Conservation (phyloP, 2,888 invertebrate genomes). For the Acronicta leporina region DNA sequence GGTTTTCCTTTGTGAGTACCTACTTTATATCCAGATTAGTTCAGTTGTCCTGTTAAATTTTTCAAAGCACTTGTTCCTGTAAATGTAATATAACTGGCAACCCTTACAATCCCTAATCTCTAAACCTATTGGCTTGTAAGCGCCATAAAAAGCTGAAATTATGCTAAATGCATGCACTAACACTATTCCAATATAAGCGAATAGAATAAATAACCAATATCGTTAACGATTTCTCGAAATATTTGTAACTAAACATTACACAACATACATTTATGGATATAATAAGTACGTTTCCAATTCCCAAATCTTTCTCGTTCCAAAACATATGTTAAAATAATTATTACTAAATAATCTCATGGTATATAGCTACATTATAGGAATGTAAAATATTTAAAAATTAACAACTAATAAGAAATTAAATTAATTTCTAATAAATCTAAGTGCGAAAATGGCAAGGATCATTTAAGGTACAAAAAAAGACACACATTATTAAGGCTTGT, state of each 20-base stretch:
- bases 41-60: slow-evolving; percentile 4
- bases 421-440: slow-evolving; percentile 12
- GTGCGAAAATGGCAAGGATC: slow-evolving; percentile 33
- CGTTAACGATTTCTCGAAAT: slow-evolving; percentile 35
- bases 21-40: slow-evolving; percentile 8
- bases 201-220: slow-evolving; percentile 57
- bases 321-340: slow-evolving; percentile 39
- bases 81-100: slow-evolving; percentile 38
- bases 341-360: slow-evolving; percentile 36
- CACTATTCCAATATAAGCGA: slow-evolving; percentile 57
- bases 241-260: slow-evolving; percentile 44
- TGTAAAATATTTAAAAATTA: slow-evolving; percentile 50
- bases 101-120: slow-evolving; percentile 40
- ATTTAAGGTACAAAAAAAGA: slow-evolving; percentile 20
- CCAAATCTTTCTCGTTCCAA: slow-evolving; percentile 52
- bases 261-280: slow-evolving; percentile 43
- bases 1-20: slow-evolving; percentile 21
- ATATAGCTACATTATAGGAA: slow-evolving; percentile 49
- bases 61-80: slow-evolving; percentile 14
- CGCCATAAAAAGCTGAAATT: slow-evolving; percentile 47
- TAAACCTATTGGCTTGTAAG: slow-evolving; percentile 46
- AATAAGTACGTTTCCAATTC: slow-evolving; percentile 64
- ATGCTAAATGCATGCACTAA: slow-evolving; percentile 51
- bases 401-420: slow-evolving; percentile 22
- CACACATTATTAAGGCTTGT: slow-evolving; percentile 11